Conservation (phyloP, 2,113 vertebrate genomes). For the Hirundichthys speculiger region DNA sequence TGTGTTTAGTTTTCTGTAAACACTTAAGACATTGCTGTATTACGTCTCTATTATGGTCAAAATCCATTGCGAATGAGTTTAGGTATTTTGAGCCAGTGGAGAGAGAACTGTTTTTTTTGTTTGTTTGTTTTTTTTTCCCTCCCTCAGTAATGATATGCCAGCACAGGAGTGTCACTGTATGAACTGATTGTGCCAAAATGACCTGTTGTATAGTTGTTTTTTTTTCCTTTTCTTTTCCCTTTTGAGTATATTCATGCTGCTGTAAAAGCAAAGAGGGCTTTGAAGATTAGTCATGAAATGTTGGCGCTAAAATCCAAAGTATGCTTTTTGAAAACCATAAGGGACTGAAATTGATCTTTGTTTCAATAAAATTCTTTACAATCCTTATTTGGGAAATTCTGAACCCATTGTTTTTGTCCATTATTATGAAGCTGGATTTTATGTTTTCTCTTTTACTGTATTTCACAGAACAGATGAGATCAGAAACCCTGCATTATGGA, state of each 20-base stretch:
- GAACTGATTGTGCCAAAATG: conserved; percentile 80
- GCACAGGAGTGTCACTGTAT: conserved; percentile 61
- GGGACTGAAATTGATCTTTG: conserved; percentile 82
- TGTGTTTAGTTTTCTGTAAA: conserved; percentile 41
- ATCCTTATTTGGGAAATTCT: conserved; percentile 62
- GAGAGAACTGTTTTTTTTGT: conserved; percentile 32
- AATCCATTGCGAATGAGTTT: conserved; percentile 42
- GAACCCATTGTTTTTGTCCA: conserved; percentile 21
- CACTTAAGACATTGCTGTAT: conserved; percentile 53
- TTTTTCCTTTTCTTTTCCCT: not conserved
- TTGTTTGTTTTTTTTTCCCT: no score
- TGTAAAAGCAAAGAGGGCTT: conserved; percentile 75
- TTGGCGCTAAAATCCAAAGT: conserved; percentile 80
- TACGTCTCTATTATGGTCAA: conserved; percentile 38
- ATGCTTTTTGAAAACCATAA: conserved; percentile 78
- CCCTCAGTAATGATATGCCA: conserved; percentile 51
- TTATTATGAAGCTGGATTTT: conserved; percentile 8
- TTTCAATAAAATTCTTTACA: conserved; percentile 85
- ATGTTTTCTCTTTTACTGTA: not conserved
- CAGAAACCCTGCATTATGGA: no score
- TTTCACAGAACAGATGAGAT: not conserved
- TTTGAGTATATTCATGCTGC: conserved; percentile 70
- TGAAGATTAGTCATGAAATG: conserved; percentile 67
- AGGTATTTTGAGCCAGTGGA: conserved; percentile 41
- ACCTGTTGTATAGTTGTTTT: conserved; percentile 72